A percentile compares a stretch with the other conserved stretches of the same genome.
Evolutionary conservation across 2,113 vertebrate species (phyloP).

Genomic region (Sprattus sprattus): DNA sequence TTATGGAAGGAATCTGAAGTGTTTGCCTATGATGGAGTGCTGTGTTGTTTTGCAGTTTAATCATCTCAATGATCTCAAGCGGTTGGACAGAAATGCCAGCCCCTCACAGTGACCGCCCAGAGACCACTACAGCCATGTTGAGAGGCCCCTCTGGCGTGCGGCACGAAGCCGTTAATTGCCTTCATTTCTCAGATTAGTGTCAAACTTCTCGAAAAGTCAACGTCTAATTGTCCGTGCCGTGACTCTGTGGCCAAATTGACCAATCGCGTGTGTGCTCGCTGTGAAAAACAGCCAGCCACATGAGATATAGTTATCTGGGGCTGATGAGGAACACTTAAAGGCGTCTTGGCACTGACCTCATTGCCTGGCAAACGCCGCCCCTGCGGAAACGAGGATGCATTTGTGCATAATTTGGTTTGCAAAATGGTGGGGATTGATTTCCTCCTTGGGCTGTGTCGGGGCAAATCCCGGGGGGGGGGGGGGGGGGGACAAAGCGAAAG

Average conservation of each 20-base stretch:
- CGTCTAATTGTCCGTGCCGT: neutral
- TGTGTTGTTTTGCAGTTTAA: neutral
- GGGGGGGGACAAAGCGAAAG: constrained; percentile 37
- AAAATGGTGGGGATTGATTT: constrained; percentile 46
- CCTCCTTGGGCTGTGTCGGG: constrained; percentile 45
- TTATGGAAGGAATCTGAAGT: neutral
- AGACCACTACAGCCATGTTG: neutral
- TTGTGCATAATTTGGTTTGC: constrained; percentile 61
- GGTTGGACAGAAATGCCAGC: neutral
- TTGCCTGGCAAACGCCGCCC: constrained; percentile 37
- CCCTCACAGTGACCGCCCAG: neutral
- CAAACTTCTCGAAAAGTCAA: neutral
- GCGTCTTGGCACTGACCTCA: constrained; percentile 53
- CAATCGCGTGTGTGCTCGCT: neutral
- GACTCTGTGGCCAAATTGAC: neutral
- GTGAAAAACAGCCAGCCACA: neutral
- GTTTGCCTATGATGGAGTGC: neutral
- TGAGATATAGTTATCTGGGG: constrained; percentile 12
- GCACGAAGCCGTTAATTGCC: neutral
- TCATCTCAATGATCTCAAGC: neutral
- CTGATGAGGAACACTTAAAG: constrained; percentile 44
- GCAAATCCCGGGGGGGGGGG: constrained; percentile 51
- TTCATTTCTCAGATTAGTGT: neutral
- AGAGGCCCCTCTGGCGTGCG: neutral
- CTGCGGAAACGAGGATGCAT: constrained; percentile 56